Base-by-base conservation (phyloP, 2,113 vertebrate genomes). In the Zosterops pallidus region DNA sequence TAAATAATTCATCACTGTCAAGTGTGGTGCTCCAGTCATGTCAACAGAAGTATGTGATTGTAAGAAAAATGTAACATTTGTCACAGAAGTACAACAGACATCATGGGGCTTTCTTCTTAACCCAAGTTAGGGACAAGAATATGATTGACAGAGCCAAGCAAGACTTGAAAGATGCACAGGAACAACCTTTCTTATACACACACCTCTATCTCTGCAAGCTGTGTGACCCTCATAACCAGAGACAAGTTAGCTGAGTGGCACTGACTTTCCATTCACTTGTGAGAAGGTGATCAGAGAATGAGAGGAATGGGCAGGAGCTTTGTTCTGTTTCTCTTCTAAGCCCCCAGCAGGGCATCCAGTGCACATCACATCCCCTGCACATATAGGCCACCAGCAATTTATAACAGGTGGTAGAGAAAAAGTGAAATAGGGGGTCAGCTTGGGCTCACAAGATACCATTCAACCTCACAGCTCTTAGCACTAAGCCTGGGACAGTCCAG, bases 1-100 rank as follows among this genome's bases (percentile, higher is more conserved):
- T 91, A 92, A 94, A 83, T 94, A 93, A 75, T 92, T 92, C 85
- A 95, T 94, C 92, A 62, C 64, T 74, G 86, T 75, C 71, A 44
- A 31, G 70, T 17, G 41, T 79, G 76, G 68, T 77, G 67, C 74
- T 59, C 92, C 55, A 80, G 68, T 63, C 92, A 87, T 53, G 63
- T 94, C 79, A 90, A 84, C 60, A 78, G 76, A 85, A 95, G 78
- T n/a, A 68, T 57, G 90, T 49, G 44, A 69, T 56, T 17, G n/a
- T 39, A 65, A 82, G 70, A 68, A 96, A 96, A 94, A 94, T 16
- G 24, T 15, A 87, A 78, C 67, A 84, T 94, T 92, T 80, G 57
- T 92, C 76, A 74, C 31, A 63, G 19, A 83, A 83, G 33, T 72
- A 55, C 52, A 60, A 63, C 55, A 39, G 47, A 22, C 33, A 31